Base-by-base conservation (phyloP, 2,113 vertebrate genomes). In the Bubo blakistoni region DNA sequence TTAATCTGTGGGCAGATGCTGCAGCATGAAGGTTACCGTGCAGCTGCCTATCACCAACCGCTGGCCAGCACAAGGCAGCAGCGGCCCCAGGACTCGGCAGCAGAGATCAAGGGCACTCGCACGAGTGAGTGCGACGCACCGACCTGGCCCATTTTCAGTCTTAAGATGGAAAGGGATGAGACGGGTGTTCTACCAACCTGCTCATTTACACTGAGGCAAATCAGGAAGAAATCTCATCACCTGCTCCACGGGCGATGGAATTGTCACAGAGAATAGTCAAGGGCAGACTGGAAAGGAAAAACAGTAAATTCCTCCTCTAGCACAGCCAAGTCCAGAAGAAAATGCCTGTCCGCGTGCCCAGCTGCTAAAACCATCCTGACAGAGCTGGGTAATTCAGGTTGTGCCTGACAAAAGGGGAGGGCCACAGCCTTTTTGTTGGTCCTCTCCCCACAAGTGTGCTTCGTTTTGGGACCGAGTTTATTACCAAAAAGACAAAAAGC, bases 201-300 rank as follows among this genome's bases (percentile, higher is more conserved):
- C 73, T 52, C 13, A 1, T 11, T 61, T 7, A 52, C 3, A 7
- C 24, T 18, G 73, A 29, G 34, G 67, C 27, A 81, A 87, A 57
- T 0, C 13, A 65, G 30, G 54, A 66, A 76, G 62, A 72, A 73
- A 72, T 24, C 26, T 83, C 71, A 38, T 24, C 15, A 49, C 27
- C 74, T 85, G 55, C 78, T 87, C 46, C 6, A 20, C 3, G 27
- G 49, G 40, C 1, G 2, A 72, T 21, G 12, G 27, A 70, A 92
- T 3, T 6, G 34, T 49, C 70, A 30, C 16, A 58, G 24, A 36
- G 63, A 70, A 69, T 2, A 42, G 51, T 1, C 0, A 1, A 61
- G 73, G 69, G 73, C 88, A 66, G 88, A 73, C 0, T 54, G 86
- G 63, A 46, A 65, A 59, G 40, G 78, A 89, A 69, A 67, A 90